Evolutionary conservation across 2,888 invertebrate species (phyloP).

Genomic region (Oxytorus armatus): DNA sequence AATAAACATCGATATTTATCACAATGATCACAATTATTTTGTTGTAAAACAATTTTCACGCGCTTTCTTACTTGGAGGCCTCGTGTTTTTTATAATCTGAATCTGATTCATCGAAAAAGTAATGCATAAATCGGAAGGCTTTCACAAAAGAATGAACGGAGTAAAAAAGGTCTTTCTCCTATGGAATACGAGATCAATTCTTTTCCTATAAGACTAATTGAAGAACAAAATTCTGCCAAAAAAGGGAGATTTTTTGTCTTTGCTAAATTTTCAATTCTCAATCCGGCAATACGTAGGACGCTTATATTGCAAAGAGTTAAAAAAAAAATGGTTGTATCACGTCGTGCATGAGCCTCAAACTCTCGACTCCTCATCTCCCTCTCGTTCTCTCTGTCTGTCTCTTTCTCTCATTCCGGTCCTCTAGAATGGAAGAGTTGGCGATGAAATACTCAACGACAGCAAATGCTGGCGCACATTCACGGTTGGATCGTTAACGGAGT

Average conservation of each 20-base stretch:
- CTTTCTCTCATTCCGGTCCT: too few species aligned
- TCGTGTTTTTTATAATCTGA: too few species aligned
- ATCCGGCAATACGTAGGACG: conserved; percentile 51
- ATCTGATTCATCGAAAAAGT: too few species aligned
- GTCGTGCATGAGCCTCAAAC: conserved; percentile 59
- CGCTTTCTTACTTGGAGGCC: too few species aligned
- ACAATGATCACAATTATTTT: too few species aligned
- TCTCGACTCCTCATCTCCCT: conserved; percentile 12
- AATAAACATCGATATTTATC: too few species aligned
- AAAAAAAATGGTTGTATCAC: conserved; percentile 70
- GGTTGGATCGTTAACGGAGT: conserved; percentile 76
- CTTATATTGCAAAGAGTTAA: conserved; percentile 55
- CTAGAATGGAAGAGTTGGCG: conserved; percentile 65
- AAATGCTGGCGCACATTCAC: conserved; percentile 71
- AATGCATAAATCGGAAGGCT: too few species aligned
- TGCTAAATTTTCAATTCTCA: not conserved
- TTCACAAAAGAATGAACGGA: too few species aligned
- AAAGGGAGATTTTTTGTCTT: not conserved
- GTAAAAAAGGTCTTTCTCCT: too few species aligned
- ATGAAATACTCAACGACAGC: conserved; percentile 81
- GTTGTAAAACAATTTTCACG: too few species aligned
- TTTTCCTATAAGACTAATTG: too few species aligned
- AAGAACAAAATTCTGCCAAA: not conserved
- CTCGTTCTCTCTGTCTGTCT: conserved; percentile 64
- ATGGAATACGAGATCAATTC: too few species aligned